Base-by-base conservation (phyloP, 2,888 invertebrate species). In the Ormyrus labotus region DNA sequence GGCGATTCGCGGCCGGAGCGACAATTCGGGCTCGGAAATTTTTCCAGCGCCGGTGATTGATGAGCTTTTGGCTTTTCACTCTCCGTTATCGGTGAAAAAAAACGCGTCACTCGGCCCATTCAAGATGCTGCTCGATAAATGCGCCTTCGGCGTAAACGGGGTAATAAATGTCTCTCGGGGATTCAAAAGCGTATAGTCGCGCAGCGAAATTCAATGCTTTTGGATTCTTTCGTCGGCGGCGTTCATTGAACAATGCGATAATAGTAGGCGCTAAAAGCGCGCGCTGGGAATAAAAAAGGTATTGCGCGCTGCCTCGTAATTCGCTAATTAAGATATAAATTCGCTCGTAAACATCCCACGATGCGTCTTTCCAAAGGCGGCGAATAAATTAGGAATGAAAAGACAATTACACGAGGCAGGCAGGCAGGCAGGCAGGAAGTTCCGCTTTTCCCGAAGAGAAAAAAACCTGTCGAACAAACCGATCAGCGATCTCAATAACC, bases 31-130 rank as follows among this genome's bases (percentile, higher is more conserved):
- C 47, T 48, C 72, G n/a, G 76, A 72, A 72, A 80, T 80, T 80
- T 80, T 80, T 80, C 71, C 72, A 67, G 71, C 55, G 0, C 65
- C 3, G 13, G 63, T 80, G 80, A 80, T 80, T 76, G 80, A 80
- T 80, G 80, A 80, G 71, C 68, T 57, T 57, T 60, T 51, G 67
- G 70, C 70, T 68, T 75, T 75, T 75, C 80, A 58, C 48, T 71
- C 55, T 10, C 57, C 53, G 75, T 75, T 75, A 75, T 71, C 65
- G 53, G 47, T 13, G 19, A 68, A 76, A 70, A 74, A 58, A 57
- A 51, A 13, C n/a, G 60, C 64, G 63, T 69, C 69, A 64, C 57
- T 69, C 70, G 7, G 13, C n/a, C 60, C 47, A 78, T 78, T 71
- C 60, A 61, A 73, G 69, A 73, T 63, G 48, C n/a, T 13, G 11